Evolutionary conservation across 2,113 vertebrate genomes (phyloP).

Genomic region (Oncorhynchus gorbuscha): DNA sequence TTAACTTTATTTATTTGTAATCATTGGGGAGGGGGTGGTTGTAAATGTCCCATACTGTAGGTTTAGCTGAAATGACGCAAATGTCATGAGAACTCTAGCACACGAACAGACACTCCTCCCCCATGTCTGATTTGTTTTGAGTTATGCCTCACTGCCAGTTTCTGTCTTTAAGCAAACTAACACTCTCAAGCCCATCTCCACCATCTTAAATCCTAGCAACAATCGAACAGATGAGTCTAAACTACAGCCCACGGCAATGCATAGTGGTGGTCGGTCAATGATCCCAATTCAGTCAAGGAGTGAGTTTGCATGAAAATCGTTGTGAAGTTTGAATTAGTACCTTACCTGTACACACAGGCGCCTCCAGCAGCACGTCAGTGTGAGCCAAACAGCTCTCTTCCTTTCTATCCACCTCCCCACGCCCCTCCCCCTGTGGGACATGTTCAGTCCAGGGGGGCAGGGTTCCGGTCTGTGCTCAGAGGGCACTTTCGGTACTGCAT

Average conservation of each 20-base stretch:
- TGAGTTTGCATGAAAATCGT: not conserved
- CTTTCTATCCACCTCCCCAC: conserved; percentile 37
- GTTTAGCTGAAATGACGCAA: no score
- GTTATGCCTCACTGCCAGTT: not conserved
- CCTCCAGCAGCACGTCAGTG: conserved; percentile 47
- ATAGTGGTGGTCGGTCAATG: not conserved
- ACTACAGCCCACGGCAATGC: not conserved
- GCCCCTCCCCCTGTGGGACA: conserved; percentile 55
- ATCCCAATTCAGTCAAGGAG: not conserved
- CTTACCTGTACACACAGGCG: conserved; percentile 64
- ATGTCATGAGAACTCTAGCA: not conserved
- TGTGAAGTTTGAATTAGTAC: not conserved
- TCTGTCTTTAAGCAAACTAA: not conserved
- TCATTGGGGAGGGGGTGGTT: no score
- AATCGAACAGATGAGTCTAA: not conserved
- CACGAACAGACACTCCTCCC: not conserved
- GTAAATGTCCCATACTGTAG: no score
- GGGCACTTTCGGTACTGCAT: no score
- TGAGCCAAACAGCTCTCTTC: conserved; percentile 51
- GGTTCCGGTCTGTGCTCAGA: no score
- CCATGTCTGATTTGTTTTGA: not conserved
- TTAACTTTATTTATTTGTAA: no score
- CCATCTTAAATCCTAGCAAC: not conserved
- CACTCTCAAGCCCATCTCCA: not conserved
- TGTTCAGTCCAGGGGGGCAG: no score